phyloP scores from a whole-genome alignment of 2,797 vertebrate genomes.

The Epinephelus malabaricus region DNA sequence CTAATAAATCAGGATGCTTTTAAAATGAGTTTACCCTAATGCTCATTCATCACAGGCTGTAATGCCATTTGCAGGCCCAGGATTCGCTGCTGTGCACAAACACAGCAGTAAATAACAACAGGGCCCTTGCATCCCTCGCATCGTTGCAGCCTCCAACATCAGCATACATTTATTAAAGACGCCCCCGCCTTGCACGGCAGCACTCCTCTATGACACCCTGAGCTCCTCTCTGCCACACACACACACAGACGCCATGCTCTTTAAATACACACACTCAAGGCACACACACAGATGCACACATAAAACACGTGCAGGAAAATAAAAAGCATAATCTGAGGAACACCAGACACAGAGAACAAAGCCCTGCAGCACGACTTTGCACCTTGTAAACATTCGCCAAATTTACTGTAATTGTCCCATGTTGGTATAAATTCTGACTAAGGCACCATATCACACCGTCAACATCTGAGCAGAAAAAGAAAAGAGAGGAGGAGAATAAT shows the following conservation, averaged over 20 bases:
- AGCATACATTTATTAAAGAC: constrained; percentile 98
- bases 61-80: constrained; percentile 97
- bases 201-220: constrained; percentile 78
- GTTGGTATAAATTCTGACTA: constrained; percentile 87
- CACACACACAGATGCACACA: constrained; percentile 63
- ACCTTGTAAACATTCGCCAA: constrained; percentile 88
- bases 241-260: constrained; percentile 51
- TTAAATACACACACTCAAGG: constrained; percentile 65
- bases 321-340: constrained; percentile 80
- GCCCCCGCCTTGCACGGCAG: constrained; percentile 80
- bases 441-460: constrained; percentile 77
- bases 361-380: constrained; percentile 89
- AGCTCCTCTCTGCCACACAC: constrained; percentile 69
- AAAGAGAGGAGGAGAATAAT: constrained; percentile 76
- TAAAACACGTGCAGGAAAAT: constrained; percentile 74
- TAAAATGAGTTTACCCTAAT: constrained; percentile 99
- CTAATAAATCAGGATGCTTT: constrained; percentile 99
- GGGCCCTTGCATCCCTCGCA: constrained; percentile 89
- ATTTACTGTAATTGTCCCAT: constrained; percentile 88
- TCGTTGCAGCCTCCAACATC: constrained; percentile 92
- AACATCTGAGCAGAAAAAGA: constrained; percentile 80
- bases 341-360: constrained; percentile 84
- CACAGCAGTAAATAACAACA: constrained; percentile 99
- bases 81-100: constrained; percentile 95
- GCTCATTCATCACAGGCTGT: constrained; percentile 99